Conservation (phyloP, 2,888 invertebrate genomes). For the Meiosimyza decipiens region DNA sequence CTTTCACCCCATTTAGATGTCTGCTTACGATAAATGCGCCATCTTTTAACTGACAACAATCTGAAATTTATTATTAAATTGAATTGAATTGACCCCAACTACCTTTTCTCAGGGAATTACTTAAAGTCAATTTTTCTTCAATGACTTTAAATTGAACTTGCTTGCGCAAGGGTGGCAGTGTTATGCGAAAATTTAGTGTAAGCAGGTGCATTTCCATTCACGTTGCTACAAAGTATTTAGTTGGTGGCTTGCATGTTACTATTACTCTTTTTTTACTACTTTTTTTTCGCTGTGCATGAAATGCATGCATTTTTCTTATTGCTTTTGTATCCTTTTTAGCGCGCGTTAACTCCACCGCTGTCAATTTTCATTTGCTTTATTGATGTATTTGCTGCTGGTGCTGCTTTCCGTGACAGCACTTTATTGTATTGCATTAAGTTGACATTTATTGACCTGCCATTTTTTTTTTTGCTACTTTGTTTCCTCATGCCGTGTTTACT, state of each 20-base stretch:
- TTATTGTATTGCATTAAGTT: constrained; percentile 41
- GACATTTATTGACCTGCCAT: constrained; percentile 58
- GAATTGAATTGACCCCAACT: constrained; percentile 32
- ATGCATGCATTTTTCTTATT: too few species aligned
- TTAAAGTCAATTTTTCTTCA: too few species aligned
- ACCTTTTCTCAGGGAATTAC: not conserved
- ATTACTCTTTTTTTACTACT: not conserved
- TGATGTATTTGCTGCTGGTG: not conserved
- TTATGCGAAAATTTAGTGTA: not conserved
- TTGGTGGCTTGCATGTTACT: not conserved
- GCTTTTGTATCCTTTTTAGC: too few species aligned
- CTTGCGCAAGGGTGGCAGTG: too few species aligned
- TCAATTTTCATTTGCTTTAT: not conserved
- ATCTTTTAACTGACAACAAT: constrained; percentile 16
- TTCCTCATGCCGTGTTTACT: too few species aligned
- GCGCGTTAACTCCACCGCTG: too few species aligned
- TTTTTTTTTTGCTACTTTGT: constrained; percentile 36
- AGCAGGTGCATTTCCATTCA: constrained; percentile 15
- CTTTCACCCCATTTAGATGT: constrained; percentile 17
- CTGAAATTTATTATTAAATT: constrained; percentile 33
- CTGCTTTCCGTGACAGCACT: not conserved
- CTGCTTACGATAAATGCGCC: constrained; percentile 26
- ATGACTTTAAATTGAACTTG: too few species aligned
- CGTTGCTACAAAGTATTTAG: not conserved
- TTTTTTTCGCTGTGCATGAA: too few species aligned